Percentiles rank a stretch among this genome's conserved stretches.
phyloP scores from a whole-genome alignment of 1,140 invertebrate species.

The Diabrotica undecimpunctata region DNA sequence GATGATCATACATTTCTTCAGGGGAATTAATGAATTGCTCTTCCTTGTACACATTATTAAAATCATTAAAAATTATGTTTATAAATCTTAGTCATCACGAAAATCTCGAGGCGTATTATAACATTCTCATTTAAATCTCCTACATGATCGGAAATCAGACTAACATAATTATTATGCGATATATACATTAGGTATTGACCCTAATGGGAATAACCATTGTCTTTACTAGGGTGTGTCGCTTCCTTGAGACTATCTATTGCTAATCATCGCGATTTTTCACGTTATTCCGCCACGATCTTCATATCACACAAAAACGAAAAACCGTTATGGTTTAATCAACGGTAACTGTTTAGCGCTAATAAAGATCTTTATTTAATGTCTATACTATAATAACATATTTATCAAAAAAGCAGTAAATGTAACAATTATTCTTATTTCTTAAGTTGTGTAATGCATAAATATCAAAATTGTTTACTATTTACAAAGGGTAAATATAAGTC shows the following conservation, averaged over 20 bases:
- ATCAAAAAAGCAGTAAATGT: no score
- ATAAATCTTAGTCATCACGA: constrained; percentile 14
- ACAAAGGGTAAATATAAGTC: no score
- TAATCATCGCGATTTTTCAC: background rate
- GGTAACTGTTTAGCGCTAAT: no score
- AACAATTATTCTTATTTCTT: no score
- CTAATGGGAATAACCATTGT: background rate
- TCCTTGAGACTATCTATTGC: background rate
- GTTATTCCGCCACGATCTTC: background rate
- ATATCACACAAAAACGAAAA: background rate
- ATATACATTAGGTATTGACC: constrained; percentile 2
- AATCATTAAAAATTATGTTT: constrained; percentile 10
- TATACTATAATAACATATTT: no score
- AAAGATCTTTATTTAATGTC: no score
- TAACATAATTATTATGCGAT: background rate
- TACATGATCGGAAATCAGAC: constrained; percentile 5
- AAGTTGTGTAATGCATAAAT: no score
- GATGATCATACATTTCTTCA: background rate
- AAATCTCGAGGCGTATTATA: constrained; percentile 7
- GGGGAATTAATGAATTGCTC: constrained; percentile 6
- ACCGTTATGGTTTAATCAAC: no score
- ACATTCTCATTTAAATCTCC: constrained; percentile 14
- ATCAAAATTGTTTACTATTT: no score
- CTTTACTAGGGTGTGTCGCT: background rate
- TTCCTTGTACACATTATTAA: constrained; percentile 13